These are phyloP conservation scores for Anthoscopus minutus DNA, from an alignment of 2,113 vertebrate genomes.

Conservation along the genomic window DNA sequence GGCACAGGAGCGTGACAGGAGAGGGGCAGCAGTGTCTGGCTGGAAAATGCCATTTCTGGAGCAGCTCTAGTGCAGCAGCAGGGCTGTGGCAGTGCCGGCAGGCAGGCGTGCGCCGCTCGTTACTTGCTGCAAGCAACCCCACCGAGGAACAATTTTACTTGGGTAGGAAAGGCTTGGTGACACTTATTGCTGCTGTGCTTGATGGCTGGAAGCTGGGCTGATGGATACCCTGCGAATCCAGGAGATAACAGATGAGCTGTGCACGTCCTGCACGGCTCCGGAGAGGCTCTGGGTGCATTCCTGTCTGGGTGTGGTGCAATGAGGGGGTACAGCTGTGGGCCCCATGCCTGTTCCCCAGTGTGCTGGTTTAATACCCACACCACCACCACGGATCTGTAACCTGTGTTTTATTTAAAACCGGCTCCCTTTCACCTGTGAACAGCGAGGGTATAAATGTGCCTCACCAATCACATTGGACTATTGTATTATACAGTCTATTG, in stretches of 20 bases:
- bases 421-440: slow-evolving; percentile 65
- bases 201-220: slow-evolving; percentile 13
- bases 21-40: background rate
- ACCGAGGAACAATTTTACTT: slow-evolving; percentile 9
- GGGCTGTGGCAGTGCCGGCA: rapidly evolving
- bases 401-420: slow-evolving; percentile 59
- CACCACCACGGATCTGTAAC: background rate
- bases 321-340: background rate
- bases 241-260: slow-evolving; percentile 7
- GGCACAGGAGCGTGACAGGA: background rate
- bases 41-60: background rate
- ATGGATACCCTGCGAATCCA: slow-evolving; percentile 31
- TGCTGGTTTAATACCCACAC: background rate
- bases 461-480: slow-evolving; percentile 64
- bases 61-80: background rate
- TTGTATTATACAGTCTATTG: slow-evolving; percentile 69
- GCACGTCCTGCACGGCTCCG: background rate
- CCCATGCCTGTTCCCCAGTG: background rate
- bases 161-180: background rate
- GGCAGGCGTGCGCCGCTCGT: rapidly evolving
- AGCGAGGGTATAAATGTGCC: slow-evolving; percentile 54
- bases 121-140: background rate
- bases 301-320: background rate
- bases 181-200: slow-evolving; percentile 10
- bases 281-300: background rate